These are phyloP conservation scores for Cariama cristata DNA, from an alignment of 2,113 vertebrate genomes.

Conservation along the genomic window DNA sequence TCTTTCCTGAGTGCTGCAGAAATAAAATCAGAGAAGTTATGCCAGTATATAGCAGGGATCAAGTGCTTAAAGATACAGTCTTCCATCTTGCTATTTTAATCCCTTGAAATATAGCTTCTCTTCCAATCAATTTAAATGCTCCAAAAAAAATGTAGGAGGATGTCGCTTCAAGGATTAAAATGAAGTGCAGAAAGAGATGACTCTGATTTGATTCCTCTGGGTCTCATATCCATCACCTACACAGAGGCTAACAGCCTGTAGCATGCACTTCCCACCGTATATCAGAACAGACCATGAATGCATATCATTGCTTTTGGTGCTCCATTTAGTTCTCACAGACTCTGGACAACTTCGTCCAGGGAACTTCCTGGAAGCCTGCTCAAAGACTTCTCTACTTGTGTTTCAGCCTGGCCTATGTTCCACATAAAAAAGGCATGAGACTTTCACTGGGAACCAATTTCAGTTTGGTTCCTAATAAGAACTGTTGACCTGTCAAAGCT, in stretches of 20 bases:
- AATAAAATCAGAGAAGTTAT: slow-evolving; percentile 40
- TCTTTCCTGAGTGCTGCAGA: background rate
- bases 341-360: background rate
- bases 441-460: background rate
- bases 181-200: background rate
- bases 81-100: background rate
- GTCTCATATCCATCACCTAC: background rate
- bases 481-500: background rate
- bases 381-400: background rate
- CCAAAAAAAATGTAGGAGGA: background rate
- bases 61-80: background rate
- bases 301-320: background rate
- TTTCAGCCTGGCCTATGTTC: background rate
- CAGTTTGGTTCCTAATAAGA: background rate
- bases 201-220: background rate
- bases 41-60: background rate
- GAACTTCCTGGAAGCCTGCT: background rate
- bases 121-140: background rate
- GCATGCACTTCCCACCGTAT: accelerated
- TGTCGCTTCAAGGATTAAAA: background rate
- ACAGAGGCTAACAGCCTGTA: background rate
- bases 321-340: background rate
- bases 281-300: background rate
- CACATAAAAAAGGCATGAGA: background rate
- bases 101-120: background rate